These are phyloP conservation scores for Sciurus niger DNA, from an alignment of 2,113 vertebrate species.

Conservation along the genomic window DNA sequence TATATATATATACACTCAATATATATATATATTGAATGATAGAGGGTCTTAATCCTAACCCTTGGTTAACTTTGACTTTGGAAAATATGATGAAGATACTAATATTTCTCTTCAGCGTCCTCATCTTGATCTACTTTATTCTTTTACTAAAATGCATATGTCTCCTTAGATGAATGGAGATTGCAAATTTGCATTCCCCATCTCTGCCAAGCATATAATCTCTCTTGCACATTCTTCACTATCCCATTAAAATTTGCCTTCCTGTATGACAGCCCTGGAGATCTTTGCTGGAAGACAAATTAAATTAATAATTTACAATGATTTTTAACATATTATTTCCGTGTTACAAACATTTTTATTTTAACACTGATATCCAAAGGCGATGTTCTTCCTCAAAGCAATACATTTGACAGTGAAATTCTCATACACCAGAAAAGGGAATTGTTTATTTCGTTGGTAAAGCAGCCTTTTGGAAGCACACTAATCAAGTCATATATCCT, in stretches of 20 bases:
- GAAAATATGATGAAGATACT: background rate
- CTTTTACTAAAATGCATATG: background rate
- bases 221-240: background rate
- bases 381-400: background rate
- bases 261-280: background rate
- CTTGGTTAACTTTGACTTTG: background rate
- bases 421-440: background rate
- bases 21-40: background rate
- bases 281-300: background rate
- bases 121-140: background rate
- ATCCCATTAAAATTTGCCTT: background rate
- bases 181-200: background rate
- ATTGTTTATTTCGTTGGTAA: slow-evolving; percentile 2
- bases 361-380: background rate
- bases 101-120: background rate
- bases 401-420: background rate
- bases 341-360: background rate
- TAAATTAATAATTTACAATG: background rate
- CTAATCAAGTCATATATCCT: background rate
- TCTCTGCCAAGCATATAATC: background rate
- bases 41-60: background rate
- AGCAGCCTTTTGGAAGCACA: background rate
- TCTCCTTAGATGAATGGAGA: background rate
- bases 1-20: background rate
- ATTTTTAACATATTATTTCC: background rate